Evolutionary conservation across 2,797 vertebrate genomes (phyloP), one percentile per base, ranked within the genome.

Genomic region (Vipera ursinii): DNA sequence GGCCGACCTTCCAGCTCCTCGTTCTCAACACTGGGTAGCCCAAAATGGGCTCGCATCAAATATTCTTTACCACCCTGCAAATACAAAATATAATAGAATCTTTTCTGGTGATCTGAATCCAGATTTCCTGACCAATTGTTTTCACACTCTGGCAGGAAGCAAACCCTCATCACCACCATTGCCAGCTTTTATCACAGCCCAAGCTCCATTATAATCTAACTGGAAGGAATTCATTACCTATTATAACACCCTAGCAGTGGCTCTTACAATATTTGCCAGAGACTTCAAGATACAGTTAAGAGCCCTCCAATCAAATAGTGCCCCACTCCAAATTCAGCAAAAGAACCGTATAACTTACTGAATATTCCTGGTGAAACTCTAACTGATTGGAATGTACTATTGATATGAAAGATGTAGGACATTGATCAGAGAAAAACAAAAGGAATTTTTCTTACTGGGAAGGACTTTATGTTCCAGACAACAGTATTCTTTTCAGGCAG

Each of bases 401-500:
- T 73, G 60, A 38, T n/a, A 24, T 82, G 51, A 24, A 59, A 13
- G 28, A 78, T 4, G 14, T 10, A 44, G 13, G 20, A 13, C 0
- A 3, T 1, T 3, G 57, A 6, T 32, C 20, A 73, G 15, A 2
- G 15, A 4, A 20, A 10, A 9, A 7, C 28, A 26, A 57, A 92
- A 15, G 5, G 3, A 28, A 0, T 24, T 22, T 78, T 61, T 93
- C 98, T 98, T 95, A 99, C 99, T 26, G 98, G 98, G 96, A 99
- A 99, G 56, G 99, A 99, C 78, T 99, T 99, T 96, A 99, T 99
- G 94, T 97, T 99, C 99, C 99, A 99, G 94, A 99, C 96, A 86
- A 99, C 98, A 3, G 98, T 32, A 93, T 99, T 99, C 95, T 98
- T 98, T 97, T 99, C 99, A 0, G 99, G 99, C 69, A 99, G 95